Evolutionary conservation across 2,113 vertebrate genomes (phyloP).

Genomic region (Channa maculata): DNA sequence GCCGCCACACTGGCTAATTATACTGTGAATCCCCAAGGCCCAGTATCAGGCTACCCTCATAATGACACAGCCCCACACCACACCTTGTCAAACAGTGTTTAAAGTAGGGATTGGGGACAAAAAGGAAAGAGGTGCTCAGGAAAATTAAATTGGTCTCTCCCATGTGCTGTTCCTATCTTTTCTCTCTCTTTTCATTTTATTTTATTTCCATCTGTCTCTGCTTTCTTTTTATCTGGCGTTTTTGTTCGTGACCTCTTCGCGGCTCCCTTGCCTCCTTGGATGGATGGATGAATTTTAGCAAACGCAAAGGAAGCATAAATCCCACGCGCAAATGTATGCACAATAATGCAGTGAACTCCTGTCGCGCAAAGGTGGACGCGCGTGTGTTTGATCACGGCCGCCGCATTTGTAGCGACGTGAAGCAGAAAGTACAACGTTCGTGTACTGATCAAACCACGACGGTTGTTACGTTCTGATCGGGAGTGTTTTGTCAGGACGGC

Average conservation of each 20-base stretch:
- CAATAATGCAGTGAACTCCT: background rate
- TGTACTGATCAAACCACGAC: slow-evolving; percentile 24
- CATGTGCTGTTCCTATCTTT: background rate
- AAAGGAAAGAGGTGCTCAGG: slow-evolving; percentile 16
- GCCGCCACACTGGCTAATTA: slow-evolving; percentile 63
- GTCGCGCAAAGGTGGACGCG: slow-evolving; percentile 25
- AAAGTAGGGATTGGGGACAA: slow-evolving; percentile 34
- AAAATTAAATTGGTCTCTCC: slow-evolving; percentile 42
- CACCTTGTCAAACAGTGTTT: slow-evolving; percentile 52
- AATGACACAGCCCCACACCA: slow-evolving; percentile 46
- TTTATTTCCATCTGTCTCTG: background rate
- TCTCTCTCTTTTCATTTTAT: background rate
- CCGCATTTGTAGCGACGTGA: slow-evolving; percentile 12
- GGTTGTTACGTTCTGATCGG: background rate
- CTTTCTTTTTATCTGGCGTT: background rate
- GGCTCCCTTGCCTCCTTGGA: slow-evolving; percentile 2
- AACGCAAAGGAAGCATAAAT: slow-evolving; percentile 7
- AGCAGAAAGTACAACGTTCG: background rate
- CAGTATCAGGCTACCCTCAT: slow-evolving; percentile 25
- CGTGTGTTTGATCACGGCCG: slow-evolving; percentile 38
- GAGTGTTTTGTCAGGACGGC: background rate
- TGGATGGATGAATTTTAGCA: background rate
- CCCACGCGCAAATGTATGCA: slow-evolving; percentile 19
- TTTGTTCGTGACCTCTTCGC: background rate
- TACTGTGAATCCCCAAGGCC: slow-evolving; percentile 37